phyloP scores from a whole-genome alignment of 2,888 invertebrate species.

The Axea sp. region DNA sequence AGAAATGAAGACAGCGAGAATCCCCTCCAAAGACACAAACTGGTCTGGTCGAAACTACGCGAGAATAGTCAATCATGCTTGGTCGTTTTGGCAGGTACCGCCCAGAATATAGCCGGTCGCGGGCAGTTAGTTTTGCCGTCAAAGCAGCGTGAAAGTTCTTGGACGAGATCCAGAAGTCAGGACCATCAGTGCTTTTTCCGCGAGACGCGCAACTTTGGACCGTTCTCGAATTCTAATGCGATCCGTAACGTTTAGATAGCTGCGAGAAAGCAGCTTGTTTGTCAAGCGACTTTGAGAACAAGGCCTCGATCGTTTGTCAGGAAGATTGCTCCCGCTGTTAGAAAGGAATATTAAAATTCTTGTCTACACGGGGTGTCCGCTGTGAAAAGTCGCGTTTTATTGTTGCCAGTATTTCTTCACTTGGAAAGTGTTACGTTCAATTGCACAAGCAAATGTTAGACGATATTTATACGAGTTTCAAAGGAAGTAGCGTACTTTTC shows the following conservation, averaged over 20 bases:
- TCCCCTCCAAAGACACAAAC: neutral
- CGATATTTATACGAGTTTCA: neutral
- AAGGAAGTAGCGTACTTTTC: constrained; percentile 2
- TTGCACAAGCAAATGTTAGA: constrained; percentile 15
- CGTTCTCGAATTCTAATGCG: constrained; percentile 41
- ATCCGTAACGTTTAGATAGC: constrained; percentile 36
- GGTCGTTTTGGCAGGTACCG: constrained; percentile 46
- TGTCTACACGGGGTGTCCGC: constrained; percentile 4
- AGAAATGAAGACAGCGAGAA: constrained; percentile 42
- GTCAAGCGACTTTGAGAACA: constrained; percentile 72
- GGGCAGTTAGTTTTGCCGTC: constrained; percentile 73
- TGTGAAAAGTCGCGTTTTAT: constrained; percentile 27
- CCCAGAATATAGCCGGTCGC: constrained; percentile 35
- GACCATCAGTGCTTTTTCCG: constrained; percentile 35
- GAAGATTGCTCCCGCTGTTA: constrained; percentile 69
- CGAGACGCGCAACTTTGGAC: constrained; percentile 32
- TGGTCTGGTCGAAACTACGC: constrained; percentile 20
- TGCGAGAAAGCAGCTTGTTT: constrained; percentile 71
- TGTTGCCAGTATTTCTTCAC: neutral
- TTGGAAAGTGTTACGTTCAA: constrained; percentile 18
- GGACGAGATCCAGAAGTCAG: constrained; percentile 67
- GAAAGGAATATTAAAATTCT: constrained; percentile 73
- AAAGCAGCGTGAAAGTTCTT: constrained; percentile 72
- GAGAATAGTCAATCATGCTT: constrained; percentile 54
- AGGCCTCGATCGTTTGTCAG: constrained; percentile 72